Evolutionary conservation across 2,113 vertebrate species (phyloP), one percentile per base, ranked within the genome.

Genomic region (Gila orcuttii): DNA sequence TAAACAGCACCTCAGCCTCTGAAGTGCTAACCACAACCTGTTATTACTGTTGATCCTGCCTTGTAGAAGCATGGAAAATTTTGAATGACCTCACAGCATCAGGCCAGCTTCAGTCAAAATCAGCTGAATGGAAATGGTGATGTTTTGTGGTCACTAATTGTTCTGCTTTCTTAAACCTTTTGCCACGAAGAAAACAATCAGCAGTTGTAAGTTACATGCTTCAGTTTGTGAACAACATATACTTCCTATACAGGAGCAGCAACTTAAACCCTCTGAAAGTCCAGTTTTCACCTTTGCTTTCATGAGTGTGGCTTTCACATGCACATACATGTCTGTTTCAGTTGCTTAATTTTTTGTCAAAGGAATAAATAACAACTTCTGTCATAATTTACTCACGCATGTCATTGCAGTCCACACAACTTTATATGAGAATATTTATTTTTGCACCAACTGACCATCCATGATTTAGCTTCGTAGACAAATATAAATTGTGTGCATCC

Each of bases 101-200:
- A 73, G 23, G 39, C 59, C 6, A 25, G 45, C 36, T 36, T 28
- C 25, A 79, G 31, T 76, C 31, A 73, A 79, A 55, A 45, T 79
- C 81, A 85, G 85, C 86, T 66, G 47, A 31, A 42, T 74, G 64
- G 71, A 85, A 85, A 88, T 45, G 42, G 12, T 23, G 45, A 71
- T 3, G 17, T 17, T 83, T 36, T 13, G 9, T n/a, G 8, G 57
- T 69, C 59, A 47, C 28, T 6, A 55, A 50, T 68, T 10, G 3
- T 69, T 33, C 17, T 52, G 77, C 55, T 42, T 79, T 79, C 12
- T 60, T 79, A 79, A 39, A 19, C 28, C 23, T 13, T 36, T 59
- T 21, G 45, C 31, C 6, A 52, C 0, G 2, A 12, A 0, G 11
- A 8, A 1, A 42, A 57, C 19, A 2, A 8, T 19, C n/a, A 25